These are phyloP conservation scores for Odocoileus virginianus DNA, from an alignment of 2,113 vertebrate species.

Conservation along the genomic window DNA sequence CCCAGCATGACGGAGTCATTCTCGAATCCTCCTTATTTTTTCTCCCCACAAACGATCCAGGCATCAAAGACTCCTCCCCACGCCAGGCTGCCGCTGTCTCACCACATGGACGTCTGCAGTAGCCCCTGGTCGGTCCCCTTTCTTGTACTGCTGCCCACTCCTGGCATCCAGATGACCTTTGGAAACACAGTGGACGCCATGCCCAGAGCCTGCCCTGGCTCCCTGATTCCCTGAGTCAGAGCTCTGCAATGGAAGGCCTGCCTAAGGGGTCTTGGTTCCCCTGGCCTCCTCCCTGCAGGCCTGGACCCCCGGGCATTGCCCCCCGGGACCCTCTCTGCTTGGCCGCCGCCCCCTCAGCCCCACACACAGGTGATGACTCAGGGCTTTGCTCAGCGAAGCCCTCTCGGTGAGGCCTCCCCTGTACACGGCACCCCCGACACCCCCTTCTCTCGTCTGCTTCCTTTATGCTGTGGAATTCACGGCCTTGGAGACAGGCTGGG, in stretches of 20 bases:
- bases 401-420: background rate
- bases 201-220: background rate
- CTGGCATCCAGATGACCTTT: background rate
- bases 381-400: background rate
- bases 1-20: background rate
- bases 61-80: background rate
- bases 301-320: background rate
- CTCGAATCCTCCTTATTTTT: background rate
- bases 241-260: background rate
- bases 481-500: background rate
- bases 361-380: rapidly evolving
- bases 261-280: background rate
- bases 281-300: background rate
- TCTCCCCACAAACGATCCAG: background rate
- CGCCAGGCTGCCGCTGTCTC: background rate
- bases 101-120: background rate
- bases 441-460: background rate
- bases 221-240: background rate
- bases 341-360: background rate
- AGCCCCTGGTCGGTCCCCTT: background rate
- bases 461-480: background rate
- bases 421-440: too few relatives aligned
- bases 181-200: background rate
- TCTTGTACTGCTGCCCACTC: background rate
- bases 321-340: background rate